Base-by-base conservation (phyloP, 2,888 invertebrate species). In the Ectemnius cavifrons region DNA sequence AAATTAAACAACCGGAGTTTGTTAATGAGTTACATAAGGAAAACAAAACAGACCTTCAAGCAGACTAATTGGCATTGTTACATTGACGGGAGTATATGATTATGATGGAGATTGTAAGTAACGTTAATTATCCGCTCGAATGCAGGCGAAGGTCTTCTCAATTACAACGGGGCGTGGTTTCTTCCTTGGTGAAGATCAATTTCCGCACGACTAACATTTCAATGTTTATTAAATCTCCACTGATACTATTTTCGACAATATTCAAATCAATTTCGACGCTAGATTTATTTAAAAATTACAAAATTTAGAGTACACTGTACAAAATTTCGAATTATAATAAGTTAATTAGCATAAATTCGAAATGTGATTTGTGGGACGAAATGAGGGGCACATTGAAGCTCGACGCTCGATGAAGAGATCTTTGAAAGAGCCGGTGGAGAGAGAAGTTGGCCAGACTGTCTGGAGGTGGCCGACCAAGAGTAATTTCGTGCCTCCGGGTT, bases 401-500 rank as follows among this genome's bases (percentile, higher is more conserved):
- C 60, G 66, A 59, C 67, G 37, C 27, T 63, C 11, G 37, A 60
- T 73, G 65, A 57, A 63, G 60, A 47, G 28, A 20, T 27, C 46
- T 47, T 64, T 73, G 45, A 64, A 75, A 79, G 67, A 64, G 70
- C 73, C 65, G 67, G 67, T 71, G 60, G 65, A 67, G 52, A 46
- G 61, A 52, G 57, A 62, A 71, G 83, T 83, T 83, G 83, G 83
- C 75, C 57, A 62, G 83, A 76, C 80, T 83, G 83, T 78, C 73
- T 80, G 70, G 67, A 77, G 80, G 80, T 71, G 52, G 77, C 71
- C 72, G 73, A 75, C 71, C 69, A 76, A 83, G 77, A 73, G 74
- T 83, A 81, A 83, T 83, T 83, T 81, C 74, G 78, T 81, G 78
- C 71, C 80, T 78, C 64, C 69, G 73, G 69, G 76, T 83, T 83